Percentiles rank a stretch among this genome's conserved stretches.
Evolutionary conservation across 2,113 vertebrate species (phyloP).

Genomic region (Ariopsis seemanni): DNA sequence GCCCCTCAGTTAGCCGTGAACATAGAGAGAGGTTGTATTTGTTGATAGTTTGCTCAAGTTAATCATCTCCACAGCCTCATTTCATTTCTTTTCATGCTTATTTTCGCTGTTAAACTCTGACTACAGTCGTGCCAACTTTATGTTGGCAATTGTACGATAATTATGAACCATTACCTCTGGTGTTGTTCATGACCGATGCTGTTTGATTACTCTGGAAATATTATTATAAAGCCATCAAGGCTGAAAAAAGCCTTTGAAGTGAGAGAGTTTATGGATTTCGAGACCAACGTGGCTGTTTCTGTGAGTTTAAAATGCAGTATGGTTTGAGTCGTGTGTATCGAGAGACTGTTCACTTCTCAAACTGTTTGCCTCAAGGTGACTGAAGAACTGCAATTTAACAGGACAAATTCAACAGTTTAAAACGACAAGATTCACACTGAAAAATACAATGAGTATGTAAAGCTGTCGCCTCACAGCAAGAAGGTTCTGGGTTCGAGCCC

Average conservation of each 20-base stretch:
- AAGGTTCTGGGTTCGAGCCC: too few relatives aligned
- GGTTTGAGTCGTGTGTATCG: not conserved
- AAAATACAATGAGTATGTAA: not conserved
- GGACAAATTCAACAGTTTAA: not conserved
- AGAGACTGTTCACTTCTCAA: not conserved
- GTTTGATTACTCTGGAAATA: not conserved
- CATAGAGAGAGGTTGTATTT: constrained; percentile 23
- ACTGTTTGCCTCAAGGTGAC: not conserved
- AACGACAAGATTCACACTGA: not conserved
- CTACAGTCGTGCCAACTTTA: constrained; percentile 21
- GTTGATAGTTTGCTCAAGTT: constrained; percentile 63
- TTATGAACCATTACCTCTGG: constrained; percentile 20
- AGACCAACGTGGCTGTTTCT: not conserved
- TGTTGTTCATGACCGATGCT: constrained; percentile 13
- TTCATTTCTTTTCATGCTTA: constrained; percentile 51
- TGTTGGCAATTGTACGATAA: constrained; percentile 6
- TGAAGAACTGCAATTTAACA: not conserved
- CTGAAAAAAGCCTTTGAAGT: constrained; percentile 3
- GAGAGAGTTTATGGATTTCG: not conserved
- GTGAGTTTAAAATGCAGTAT: not conserved
- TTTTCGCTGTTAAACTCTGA: constrained; percentile 47
- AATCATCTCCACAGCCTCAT: constrained; percentile 51
- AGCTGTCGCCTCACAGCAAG: not conserved
- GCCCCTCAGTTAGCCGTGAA: not conserved
- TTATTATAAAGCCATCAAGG: constrained; percentile 5